Evolutionary conservation across 1,140 invertebrate species (phyloP), one percentile per base, ranked within the genome.

Genomic region (Orius insidiosus): DNA sequence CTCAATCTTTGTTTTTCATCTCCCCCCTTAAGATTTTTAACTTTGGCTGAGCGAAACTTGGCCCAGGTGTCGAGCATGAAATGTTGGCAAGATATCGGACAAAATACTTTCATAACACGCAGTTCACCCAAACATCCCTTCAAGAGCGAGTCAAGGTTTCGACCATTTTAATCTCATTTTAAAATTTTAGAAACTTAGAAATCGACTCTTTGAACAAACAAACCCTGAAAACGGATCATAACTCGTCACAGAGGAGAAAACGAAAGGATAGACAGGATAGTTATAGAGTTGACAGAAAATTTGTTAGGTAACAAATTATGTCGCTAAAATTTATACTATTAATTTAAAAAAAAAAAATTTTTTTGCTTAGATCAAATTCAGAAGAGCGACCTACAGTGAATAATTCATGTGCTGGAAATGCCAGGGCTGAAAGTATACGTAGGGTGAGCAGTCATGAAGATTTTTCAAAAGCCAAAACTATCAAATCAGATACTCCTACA

Each of bases 261-360:
- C 70, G 80, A 35, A 83, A 83, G 60, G 81, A 85, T 63, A 70
- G 78, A 34, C 71, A 80, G 43, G 80, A 84, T 60, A 71, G 68
- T 54, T 63, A 60, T 41, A 74, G 72, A 19, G 75, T 69, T 32
- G 62, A 65, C 19, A 51, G 52, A 55, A 85, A 84, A 60, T 69
- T 84, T 37, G 75, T 81, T 54, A 73, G 78, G 63, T 81, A 71
- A 42, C 2, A 34, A 40, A 15, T 37, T 11, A 33, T 11, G n/a
- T 5, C 6, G 8, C 39, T 2, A 41, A 16, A 32, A 11, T 19
- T 7, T 45, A 10, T 42, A n/a, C n/a, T 16, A 24, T 14, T 42
- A 33, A 5, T 42, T 14, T 42, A 41, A 49, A 19, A 33, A 18
- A 41, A 49, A 19, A 33, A 18, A 14, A 14, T 51, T 16, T 39